Evolutionary conservation across 1,140 invertebrate species (phyloP), one percentile per base, ranked within the genome.

Genomic region (Micrasema minimum): DNA sequence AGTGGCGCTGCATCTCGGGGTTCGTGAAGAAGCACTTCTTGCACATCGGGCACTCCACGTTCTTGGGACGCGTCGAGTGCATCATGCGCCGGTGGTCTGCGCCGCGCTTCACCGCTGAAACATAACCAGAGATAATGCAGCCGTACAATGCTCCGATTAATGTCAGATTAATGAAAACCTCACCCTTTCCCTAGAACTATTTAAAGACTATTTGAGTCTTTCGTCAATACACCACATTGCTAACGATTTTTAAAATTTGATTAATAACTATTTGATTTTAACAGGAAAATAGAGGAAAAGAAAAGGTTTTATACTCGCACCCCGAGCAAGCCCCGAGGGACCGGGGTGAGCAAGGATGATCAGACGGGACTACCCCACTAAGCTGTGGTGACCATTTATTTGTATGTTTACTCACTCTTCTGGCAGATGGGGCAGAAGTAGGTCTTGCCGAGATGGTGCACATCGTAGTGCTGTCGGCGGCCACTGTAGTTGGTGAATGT

Each of bases 381-480:
- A n/a, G n/a, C n/a, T n/a, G n/a, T n/a, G n/a, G n/a, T n/a, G n/a
- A n/a, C n/a, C n/a, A n/a, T n/a, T n/a, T n/a, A n/a, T n/a, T n/a
- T n/a, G n/a, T n/a, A n/a, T n/a, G n/a, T n/a, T n/a, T n/a, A 68
- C 66, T 62, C 50, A 73, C 72, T 41, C 45, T 73, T 73, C 43
- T 73, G 65, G 41, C 72, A 73, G 10, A 73, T 50, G 51, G 53
- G 66, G 53, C 72, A 73, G 64, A 43, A 69, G 61, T 73, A 73
- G 12, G 53, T 18, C 1, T 45, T 2, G n/a, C 71, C 71, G n/a
- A 72, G 53, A 46, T 72, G 71, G 41, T 64, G 46, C 26, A 69
- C 53, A 5, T 12, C n/a, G 12, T 26, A 37, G 43, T 72, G 71
- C 51, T 64, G 31, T 31, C 45, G n/a, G 9, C 12, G 20, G 38